Base-by-base conservation (phyloP, 2,113 vertebrate genomes). In the Reinhardtius hippoglossoides region DNA sequence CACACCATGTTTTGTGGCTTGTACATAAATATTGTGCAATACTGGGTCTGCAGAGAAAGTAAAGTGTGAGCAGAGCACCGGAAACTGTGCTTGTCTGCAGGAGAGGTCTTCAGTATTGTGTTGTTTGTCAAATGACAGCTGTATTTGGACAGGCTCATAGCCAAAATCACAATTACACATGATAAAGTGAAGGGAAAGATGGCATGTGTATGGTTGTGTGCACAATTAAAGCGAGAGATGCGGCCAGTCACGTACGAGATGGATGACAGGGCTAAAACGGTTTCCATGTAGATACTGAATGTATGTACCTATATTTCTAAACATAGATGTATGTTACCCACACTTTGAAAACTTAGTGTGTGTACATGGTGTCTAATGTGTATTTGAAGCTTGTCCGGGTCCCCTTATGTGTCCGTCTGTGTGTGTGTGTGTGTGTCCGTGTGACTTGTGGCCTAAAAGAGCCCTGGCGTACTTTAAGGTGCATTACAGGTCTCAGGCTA, bases 401-500 rank as follows among this genome's bases (percentile, higher is more conserved):
- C 55, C 69, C 16, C 52, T 54, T 57, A 31, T 31, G 31, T 31
- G 31, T 31, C 31, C 31, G 6, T 31, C 31, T 4, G 27, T 4
- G 27, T 31, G 31, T 31, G 31, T 31, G 13, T 59, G 74, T 48
- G 18, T 40, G 67, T 78, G 91, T 87, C 81, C 87, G 89, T 85
- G 86, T 95, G 94, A 95, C 92, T 95, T 93, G 42, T 95, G 93
- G 92, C 94, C 95, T 96, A 94, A 96, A 96, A 96, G 92, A 94
- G 88, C 93, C 94, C 93, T 23, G 75, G 89, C 87, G 92, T 95
- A 95, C 93, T 96, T 95, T 95, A 96, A 97, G 95, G 95, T 96
- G 93, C 95, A 96, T 96, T 97, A 95, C 94, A 94, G 91, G 92
- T 95, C 94, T 95, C 94, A 94, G 90, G 92, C 95, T 97, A 97